A percentile compares a stretch with the other conserved stretches of the same genome.
Evolutionary conservation across 2,113 vertebrate species (phyloP).

Genomic region (Ptilonorhynchus violaceus): DNA sequence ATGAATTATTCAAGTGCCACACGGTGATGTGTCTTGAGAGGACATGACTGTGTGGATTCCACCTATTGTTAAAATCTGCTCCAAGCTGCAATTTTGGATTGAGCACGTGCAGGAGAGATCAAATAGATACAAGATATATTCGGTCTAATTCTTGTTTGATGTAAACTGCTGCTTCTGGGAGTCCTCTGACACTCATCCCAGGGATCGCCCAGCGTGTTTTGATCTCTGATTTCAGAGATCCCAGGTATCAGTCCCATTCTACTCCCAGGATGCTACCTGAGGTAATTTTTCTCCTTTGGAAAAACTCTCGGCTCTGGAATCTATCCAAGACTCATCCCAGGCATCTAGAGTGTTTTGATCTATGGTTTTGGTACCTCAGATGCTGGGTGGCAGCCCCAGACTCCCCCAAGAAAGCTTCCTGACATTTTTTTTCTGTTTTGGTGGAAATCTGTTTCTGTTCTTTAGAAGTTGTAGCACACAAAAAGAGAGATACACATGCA

Average conservation of each 20-base stretch:
- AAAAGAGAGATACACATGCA: background rate
- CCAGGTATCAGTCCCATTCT: background rate
- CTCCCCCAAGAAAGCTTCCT: background rate
- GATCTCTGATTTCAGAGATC: background rate
- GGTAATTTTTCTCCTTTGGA: background rate
- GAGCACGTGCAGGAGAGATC: background rate
- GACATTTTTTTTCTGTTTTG: background rate
- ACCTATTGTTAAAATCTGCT: background rate
- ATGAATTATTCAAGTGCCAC: background rate
- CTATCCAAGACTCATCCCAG: background rate
- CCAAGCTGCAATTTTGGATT: background rate
- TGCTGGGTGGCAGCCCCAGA: background rate
- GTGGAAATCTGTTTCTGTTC: background rate
- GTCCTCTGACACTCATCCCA: background rate
- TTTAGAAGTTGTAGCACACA: background rate
- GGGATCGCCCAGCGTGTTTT: background rate
- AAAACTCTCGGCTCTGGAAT: background rate
- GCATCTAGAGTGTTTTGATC: background rate
- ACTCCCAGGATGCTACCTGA: background rate
- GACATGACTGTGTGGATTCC: background rate
- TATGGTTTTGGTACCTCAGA: background rate
- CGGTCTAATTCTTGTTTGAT: background rate
- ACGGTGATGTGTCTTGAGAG: background rate
- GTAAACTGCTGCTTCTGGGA: background rate
- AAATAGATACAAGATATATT: background rate